Percentiles rank a stretch among this genome's conserved stretches.
Evolutionary conservation across 2,797 vertebrate species (phyloP).

Genomic region (Cyclura pinguis): DNA sequence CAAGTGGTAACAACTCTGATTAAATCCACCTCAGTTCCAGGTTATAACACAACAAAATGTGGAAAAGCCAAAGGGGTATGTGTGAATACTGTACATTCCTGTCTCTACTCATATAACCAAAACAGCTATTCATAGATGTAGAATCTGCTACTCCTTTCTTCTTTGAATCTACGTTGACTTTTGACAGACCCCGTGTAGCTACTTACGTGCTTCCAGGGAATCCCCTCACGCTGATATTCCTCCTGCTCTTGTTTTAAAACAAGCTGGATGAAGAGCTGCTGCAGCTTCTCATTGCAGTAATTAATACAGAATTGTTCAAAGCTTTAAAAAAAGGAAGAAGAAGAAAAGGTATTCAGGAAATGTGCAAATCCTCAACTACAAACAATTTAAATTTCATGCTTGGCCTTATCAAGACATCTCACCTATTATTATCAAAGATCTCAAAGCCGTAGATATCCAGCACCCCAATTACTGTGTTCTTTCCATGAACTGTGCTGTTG

Average conservation of each 20-base stretch:
- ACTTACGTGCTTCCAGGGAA: constrained; percentile 98
- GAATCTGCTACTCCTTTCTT: not conserved
- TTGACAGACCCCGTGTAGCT: not conserved
- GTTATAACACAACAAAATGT: no score
- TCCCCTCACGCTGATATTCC: constrained; percentile 96
- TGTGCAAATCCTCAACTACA: not conserved
- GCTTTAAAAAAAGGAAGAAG: constrained; percentile 73
- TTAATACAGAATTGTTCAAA: constrained; percentile 99
- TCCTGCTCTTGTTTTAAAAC: constrained; percentile 98
- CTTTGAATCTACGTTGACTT: not conserved
- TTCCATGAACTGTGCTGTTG: constrained; percentile 90
- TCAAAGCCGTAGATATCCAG: constrained; percentile 99
- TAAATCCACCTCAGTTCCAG: no score
- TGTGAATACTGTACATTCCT: no score
- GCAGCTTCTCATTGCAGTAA: constrained; percentile 98
- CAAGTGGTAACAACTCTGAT: no score
- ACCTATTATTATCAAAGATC: constrained; percentile 99
- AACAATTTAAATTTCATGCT: not conserved
- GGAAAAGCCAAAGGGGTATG: no score
- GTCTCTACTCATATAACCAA: no score
- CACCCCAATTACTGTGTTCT: constrained; percentile 98
- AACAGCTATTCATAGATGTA: not conserved
- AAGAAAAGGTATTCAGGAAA: not conserved
- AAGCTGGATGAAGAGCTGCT: constrained; percentile 98
- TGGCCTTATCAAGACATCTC: not conserved